Evolutionary conservation across 2,888 invertebrate species (phyloP).

Genomic region (Tineola bisselliella): DNA sequence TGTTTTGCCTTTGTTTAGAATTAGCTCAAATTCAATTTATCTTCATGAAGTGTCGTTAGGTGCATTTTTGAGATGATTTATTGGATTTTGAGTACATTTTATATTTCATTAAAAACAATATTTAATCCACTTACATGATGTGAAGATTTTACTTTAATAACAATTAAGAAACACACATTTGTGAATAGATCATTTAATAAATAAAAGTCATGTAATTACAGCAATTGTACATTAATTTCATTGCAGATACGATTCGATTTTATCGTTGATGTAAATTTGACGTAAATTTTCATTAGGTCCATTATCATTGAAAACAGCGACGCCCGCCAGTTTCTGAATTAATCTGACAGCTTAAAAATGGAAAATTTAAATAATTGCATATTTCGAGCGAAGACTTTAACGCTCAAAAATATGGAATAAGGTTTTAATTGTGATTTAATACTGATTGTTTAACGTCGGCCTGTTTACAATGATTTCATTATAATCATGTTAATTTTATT

Average conservation of each 20-base stretch:
- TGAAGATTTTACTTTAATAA: no score
- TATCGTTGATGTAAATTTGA: not conserved
- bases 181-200: no score
- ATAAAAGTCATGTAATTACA: no score
- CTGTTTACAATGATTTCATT: no score
- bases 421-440: no score
- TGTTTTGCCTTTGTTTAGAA: constrained; percentile 12
- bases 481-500: not conserved
- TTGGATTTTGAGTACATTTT: not conserved
- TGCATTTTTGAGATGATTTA: constrained; percentile 6
- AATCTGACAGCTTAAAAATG: not conserved
- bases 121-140: no score
- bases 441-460: no score
- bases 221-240: no score
- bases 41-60: constrained; percentile 6
- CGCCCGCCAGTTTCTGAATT: not conserved
- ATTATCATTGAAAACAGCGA: not conserved
- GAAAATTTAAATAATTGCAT: not conserved
- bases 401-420: no score
- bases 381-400: no score
- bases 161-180: no score
- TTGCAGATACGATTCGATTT: not conserved
- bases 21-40: constrained; percentile 12
- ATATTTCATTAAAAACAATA: not conserved
- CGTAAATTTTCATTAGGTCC: not conserved